Base-by-base conservation (phyloP, 2,797 vertebrate species). In the Jordanella pulchra region DNA sequence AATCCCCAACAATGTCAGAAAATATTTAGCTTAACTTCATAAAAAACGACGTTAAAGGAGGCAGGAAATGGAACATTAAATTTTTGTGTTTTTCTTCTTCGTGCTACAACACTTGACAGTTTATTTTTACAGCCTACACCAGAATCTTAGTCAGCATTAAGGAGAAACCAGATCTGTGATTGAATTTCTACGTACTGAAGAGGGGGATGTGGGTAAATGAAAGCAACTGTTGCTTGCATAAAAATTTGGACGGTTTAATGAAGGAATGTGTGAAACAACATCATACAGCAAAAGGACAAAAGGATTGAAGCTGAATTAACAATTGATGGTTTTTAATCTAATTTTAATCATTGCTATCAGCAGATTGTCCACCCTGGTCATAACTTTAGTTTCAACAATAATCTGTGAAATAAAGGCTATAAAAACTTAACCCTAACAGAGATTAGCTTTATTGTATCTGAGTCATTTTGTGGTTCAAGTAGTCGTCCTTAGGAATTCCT, bases 401-500 rank as follows among this genome's bases (percentile, higher is more conserved):
- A 88, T 84, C 79, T 83, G 30, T 30, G 7, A 71, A 84, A 73
- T 5, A 3, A 63, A 78, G 75, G 39, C 60, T 71, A 14, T 11
- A 80, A 55, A 77, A 79, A 81, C 60, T 39, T 88, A 71, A 89
- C 89, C 79, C 69, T 15, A 74, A 61, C 56, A 71, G 76, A 81
- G 78, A 75, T 88, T 87, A 72, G 72, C 47, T 70, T 75, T 27
- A 45, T 65, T 75, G 56, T 67, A 61, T 72, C n/a, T 4, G 63
- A 71, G 64, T 56, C 76, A 65, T 85, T 75, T 28, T 27, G 74
- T 47, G 78, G 81, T 87, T 86, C 68, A 82, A 69, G 82, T 81
- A 81, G 73, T 76, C 69, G 73, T 84, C 65, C 69, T 67, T 7
- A 79, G 88, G 81, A 89, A 89, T 91, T 86, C 72, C 73, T 70